Conservation (phyloP, 2,888 invertebrate species). For the Luperina nickerlii region DNA sequence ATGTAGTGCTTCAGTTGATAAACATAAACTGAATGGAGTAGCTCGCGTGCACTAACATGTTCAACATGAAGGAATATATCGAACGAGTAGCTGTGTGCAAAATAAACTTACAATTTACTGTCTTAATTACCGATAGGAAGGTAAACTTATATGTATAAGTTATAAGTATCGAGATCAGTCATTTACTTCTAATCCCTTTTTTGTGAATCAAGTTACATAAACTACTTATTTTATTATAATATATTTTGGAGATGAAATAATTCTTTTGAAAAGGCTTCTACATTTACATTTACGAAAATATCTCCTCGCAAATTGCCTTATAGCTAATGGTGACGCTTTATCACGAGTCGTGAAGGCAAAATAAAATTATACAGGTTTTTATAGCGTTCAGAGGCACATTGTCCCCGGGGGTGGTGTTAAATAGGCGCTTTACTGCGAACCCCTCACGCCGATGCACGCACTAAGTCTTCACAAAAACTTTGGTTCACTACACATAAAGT, state of each 20-base stretch:
- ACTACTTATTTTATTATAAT: background rate
- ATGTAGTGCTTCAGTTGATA: slow-evolving; percentile 57
- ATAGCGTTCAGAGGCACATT: slow-evolving; percentile 68
- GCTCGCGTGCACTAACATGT: slow-evolving; percentile 50
- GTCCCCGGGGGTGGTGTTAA: slow-evolving; percentile 68
- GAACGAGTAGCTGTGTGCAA: slow-evolving; percentile 18
- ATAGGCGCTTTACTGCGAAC: slow-evolving; percentile 68
- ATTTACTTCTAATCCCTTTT: slow-evolving; percentile 4
- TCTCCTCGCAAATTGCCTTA: slow-evolving; percentile 65
- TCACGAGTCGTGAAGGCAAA: slow-evolving; percentile 70
- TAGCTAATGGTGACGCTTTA: slow-evolving; percentile 70
- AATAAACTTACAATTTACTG: slow-evolving; percentile 41
- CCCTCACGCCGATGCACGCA: slow-evolving; percentile 53
- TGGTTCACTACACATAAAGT: slow-evolving; percentile 68
- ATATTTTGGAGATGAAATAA: background rate
- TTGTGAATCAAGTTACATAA: background rate
- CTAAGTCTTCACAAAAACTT: slow-evolving; percentile 61
- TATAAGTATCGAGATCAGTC: background rate
- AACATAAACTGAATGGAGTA: slow-evolving; percentile 49
- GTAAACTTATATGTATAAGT: background rate
- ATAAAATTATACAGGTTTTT: slow-evolving; percentile 77
- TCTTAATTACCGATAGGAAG: slow-evolving; percentile 33
- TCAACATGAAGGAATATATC: slow-evolving; percentile 10
- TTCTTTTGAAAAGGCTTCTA: slow-evolving; percentile 11
- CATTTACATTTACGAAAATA: slow-evolving; percentile 64